Base-by-base conservation (phyloP, 2,888 invertebrate species). In the Cheilosia vernalis region DNA sequence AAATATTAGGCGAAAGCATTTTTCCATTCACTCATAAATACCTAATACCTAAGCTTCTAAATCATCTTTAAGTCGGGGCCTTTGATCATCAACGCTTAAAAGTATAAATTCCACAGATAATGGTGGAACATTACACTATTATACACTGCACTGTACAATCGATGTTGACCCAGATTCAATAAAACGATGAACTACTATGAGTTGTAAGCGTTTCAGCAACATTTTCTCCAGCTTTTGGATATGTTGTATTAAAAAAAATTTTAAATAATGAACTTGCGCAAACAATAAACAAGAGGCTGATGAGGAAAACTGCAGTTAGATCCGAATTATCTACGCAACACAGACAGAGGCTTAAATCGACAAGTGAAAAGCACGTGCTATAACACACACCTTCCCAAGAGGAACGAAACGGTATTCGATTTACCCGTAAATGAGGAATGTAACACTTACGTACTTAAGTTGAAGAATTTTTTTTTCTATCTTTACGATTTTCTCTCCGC, bases 351-450 rank as follows among this genome's bases (percentile, higher is more conserved):
- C 51, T 49, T 33, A 61, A 77, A 21, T 37, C 30, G 24, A 2
- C n/a, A 2, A 40, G 67, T 67, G 76, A 76, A 77, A 77, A 77
- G 69, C 77, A 78, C 77, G 77, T 78, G 69, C 77, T 44, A 49
- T 37, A 76, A 55, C 76, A 69, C 61, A 69, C 76, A 69, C 69
- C 69, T 47, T 56, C 63, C 69, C 53, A 77, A 61, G 53, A 69
- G 19, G 69, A 69, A 78, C 77, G 69, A 69, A 67, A 69, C 61
- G 13, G 33, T 61, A 77, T 67, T 53, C 53, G 53, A 67, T 77
- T 69, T n/a, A n/a, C 42, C n/a, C 1, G 15, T 55, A 69, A 55
- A 53, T 77, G 77, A 53, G 67, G 69, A 69, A 69, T 69, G 17
- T 77, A 55, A 69, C 61, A 77, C 69, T 69, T 77, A 77, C 69